A percentile compares a stretch with the other conserved stretches of the same genome.
Conservation (phyloP, 2,888 invertebrate species). For the Piscicola geometra region DNA sequence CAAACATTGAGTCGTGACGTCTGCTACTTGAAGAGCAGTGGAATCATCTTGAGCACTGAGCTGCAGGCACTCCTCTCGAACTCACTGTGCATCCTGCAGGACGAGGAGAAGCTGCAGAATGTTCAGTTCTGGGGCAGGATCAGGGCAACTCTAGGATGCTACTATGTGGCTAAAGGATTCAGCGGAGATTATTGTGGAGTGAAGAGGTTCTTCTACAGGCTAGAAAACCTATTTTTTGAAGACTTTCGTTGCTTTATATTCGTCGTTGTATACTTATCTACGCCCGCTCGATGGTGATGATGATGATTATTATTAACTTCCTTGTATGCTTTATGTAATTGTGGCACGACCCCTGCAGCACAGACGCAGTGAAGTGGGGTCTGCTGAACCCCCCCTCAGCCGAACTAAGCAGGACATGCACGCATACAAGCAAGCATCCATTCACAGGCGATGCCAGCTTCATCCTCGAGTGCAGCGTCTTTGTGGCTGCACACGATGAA, state of each 20-base stretch:
- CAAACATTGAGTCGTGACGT: slow-evolving; percentile 59
- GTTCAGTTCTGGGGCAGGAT: slow-evolving; percentile 83
- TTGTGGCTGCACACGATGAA: not conserved
- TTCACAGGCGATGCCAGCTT: not conserved
- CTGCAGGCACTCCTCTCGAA: slow-evolving; percentile 67
- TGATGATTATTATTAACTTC: not conserved
- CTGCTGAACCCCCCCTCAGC: not conserved
- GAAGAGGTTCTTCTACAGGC: slow-evolving; percentile 57
- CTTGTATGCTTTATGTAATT: not conserved
- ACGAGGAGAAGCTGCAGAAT: slow-evolving; percentile 76
- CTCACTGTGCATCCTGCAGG: slow-evolving; percentile 72
- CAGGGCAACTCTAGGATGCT: slow-evolving; percentile 70
- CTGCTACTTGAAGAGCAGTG: slow-evolving; percentile 63
- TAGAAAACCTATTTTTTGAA: no score
- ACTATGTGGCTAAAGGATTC: slow-evolving; percentile 77
- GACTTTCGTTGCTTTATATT: no score
- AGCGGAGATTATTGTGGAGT: slow-evolving; percentile 68
- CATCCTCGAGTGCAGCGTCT: not conserved
- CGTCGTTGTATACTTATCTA: no score
- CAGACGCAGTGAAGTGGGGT: not conserved
- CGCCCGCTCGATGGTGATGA: no score
- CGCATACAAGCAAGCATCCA: not conserved
- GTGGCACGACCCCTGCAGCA: not conserved
- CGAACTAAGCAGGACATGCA: not conserved
- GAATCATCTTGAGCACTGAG: slow-evolving; percentile 69